These are phyloP conservation scores for Stegophylla sp. DNA, from an alignment of 2,888 invertebrate genomes.

Conservation along the genomic window DNA sequence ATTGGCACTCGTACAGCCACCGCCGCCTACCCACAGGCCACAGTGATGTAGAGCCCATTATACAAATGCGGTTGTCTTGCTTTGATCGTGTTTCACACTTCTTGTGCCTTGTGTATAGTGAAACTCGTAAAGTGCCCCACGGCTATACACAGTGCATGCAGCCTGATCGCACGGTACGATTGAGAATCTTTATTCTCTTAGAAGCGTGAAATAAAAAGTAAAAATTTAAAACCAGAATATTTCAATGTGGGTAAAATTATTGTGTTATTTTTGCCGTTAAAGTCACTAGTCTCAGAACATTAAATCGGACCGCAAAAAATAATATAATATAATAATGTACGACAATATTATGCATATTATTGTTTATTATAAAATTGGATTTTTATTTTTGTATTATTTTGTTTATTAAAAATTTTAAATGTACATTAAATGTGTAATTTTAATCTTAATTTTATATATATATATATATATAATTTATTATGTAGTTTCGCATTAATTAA, in stretches of 20 bases:
- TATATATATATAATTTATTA: no score
- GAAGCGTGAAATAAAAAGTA: constrained; percentile 29
- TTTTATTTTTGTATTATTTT: no score
- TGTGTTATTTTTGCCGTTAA: constrained; percentile 38
- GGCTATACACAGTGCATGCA: constrained; percentile 16
- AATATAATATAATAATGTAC: no score
- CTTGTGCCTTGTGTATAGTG: neutral
- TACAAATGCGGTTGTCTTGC: constrained; percentile 50
- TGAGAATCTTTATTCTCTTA: constrained; percentile 3
- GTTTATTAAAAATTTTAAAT: no score
- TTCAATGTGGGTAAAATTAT: constrained; percentile 17
- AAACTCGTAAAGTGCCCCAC: constrained; percentile 50
- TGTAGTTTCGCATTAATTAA: no score
- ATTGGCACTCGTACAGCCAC: constrained; percentile 2
- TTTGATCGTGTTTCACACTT: constrained; percentile 59
- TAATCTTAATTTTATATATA: no score
- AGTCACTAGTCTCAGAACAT: constrained; percentile 10
- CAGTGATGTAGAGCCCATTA: constrained; percentile 35
- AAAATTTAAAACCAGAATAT: constrained; percentile 37
- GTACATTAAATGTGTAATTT: no score
- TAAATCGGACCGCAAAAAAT: neutral
- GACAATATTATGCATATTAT: constrained; percentile 29
- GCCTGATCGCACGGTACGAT: constrained; percentile 24
- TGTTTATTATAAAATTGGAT: no score
- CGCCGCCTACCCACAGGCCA: neutral